A percentile compares a stretch with the other conserved stretches of the same genome.
These are phyloP conservation scores for rat (Rattus norvegicus) DNA, from an alignment of 2,113 vertebrate species.

Conservation along the genomic window GRCr8 NC_086024.1:16660501-16661000, in stretches of 20 bases:
- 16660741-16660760: too few species aligned
- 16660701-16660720: slow-evolving; percentile 19
- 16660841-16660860: not conserved
- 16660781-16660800: not conserved
- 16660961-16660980: slow-evolving; percentile 99
- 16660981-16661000: slow-evolving; percentile 98
- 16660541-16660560: slow-evolving; percentile 12
- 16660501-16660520: slow-evolving; percentile 9
- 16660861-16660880: slow-evolving; percentile 16
- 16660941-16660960: slow-evolving; percentile 99
- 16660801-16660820: not conserved
- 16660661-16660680: slow-evolving; percentile 31
- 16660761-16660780: too few species aligned
- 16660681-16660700: slow-evolving; percentile 9
- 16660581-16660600: not conserved
- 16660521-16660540: not conserved
- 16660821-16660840: slow-evolving; percentile 30
- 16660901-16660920: not conserved
- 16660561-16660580: not conserved
- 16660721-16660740: too few species aligned
- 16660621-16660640: not conserved
- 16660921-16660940: slow-evolving; percentile 94
- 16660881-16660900: not conserved
- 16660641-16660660: not conserved
- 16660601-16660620: not conserved